Evolutionary conservation across 1,140 invertebrate genomes (phyloP), one percentile per base, ranked within the genome.

Genomic region (Temnothorax nylanderi): DNA sequence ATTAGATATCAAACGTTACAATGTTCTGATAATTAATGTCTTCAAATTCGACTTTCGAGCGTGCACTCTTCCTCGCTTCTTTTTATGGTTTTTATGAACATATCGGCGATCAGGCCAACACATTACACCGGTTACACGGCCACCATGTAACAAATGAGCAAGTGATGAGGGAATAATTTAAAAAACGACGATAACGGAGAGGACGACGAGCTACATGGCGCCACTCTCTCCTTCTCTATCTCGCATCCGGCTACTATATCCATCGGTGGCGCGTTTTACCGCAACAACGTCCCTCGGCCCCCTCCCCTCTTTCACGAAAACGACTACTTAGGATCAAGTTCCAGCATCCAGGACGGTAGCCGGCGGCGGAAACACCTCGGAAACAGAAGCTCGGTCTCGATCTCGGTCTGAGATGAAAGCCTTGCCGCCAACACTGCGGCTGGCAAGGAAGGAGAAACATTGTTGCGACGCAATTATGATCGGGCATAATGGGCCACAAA

Each of bases 341-440:
- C 92, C 92, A 93, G 91, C 91, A 93, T 92, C 88, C 92, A 93
- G 91, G 88, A 94, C 93, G 92, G 93, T 94, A 94, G 92, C 92
- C 92, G 92, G 88, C 91, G 92, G 92, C 93, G 93, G 93, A 94
- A 94, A 94, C 93, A 94, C 92, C 91, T 93, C 89, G 92, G 92
- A 94, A 94, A 94, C 94, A 94, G 94, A 94, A 94, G 94, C 94
- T 93, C 92, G 91, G 87, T 92, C 93, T 93, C 47, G 54, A 56
- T 67, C 78, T 32, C 89, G 86, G 89, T 34, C 13, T 26, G 77
- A 94, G 93, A 94, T 94, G 92, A 94, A 94, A 94, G 93, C 78
- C 87, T 26, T 80, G 92, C 93, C 93, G 93, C 91, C 91, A 89
- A 87, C 78, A 71, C 85, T 85, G 92, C 87, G 84, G 60, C 64